phyloP scores from a whole-genome alignment of 92 coral and sea anemone species.

The Isaurus tuberculatus region DNA sequence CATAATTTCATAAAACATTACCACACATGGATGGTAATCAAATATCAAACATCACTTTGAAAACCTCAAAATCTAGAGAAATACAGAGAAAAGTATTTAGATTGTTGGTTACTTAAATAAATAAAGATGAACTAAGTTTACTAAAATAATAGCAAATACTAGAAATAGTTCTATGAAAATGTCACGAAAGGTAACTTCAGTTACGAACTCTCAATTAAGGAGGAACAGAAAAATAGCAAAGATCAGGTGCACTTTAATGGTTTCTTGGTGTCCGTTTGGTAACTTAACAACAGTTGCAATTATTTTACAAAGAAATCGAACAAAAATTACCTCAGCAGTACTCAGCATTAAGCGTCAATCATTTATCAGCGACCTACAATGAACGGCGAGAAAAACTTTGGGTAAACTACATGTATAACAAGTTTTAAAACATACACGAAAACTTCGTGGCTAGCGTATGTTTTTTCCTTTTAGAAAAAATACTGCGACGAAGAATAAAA shows the following conservation, averaged over 20 bases:
- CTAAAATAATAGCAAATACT: no score
- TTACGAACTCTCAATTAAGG: not conserved
- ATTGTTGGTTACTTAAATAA: no score
- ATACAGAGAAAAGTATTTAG: no score
- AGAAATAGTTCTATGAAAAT: not conserved
- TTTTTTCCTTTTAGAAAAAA: no score
- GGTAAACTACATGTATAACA: not conserved
- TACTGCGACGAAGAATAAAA: no score
- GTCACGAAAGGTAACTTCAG: not conserved
- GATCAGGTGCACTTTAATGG: constrained; percentile 5
- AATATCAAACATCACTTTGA: no score
- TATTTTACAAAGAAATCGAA: not conserved
- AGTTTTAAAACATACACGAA: no score
- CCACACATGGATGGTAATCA: no score
- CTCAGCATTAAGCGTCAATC: constrained; percentile 42
- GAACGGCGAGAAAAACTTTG: not conserved
- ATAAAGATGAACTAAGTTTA: no score
- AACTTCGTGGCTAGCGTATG: no score
- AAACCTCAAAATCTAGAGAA: no score
- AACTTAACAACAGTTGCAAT: not conserved
- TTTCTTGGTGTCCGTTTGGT: constrained; percentile 9
- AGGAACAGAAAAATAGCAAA: not conserved
- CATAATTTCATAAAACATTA: no score
- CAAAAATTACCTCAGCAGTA: constrained; percentile 19
- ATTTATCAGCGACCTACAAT: constrained; percentile 24